Percentiles rank a stretch among this genome's conserved stretches.
phyloP scores from a whole-genome alignment of 2,888 invertebrate species.

The Lobophora halterata region DNA sequence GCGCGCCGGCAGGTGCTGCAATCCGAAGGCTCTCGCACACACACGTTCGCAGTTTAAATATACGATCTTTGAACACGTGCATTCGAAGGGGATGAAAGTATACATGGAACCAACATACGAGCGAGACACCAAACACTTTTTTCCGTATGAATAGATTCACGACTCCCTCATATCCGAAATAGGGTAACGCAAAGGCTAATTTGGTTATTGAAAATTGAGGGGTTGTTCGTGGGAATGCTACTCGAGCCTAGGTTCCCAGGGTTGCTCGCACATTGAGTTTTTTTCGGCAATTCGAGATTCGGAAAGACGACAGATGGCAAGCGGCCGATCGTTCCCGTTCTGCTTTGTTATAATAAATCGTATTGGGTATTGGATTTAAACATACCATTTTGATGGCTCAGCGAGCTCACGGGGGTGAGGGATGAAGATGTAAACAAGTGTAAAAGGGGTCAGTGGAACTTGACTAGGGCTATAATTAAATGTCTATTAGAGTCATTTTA shows the following conservation, averaged over 20 bases:
- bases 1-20: slow-evolving; percentile 73
- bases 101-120: slow-evolving; percentile 38
- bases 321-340: slow-evolving; percentile 74
- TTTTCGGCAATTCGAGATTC: slow-evolving; percentile 74
- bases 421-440: slow-evolving; percentile 81
- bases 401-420: slow-evolving; percentile 59
- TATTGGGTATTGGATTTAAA: slow-evolving; percentile 77
- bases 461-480: slow-evolving; percentile 70
- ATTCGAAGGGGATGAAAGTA: slow-evolving; percentile 77
- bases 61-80: slow-evolving; percentile 79
- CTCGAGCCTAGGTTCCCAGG: slow-evolving; percentile 84
- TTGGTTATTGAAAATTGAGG: slow-evolving; percentile 82
- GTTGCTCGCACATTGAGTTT: slow-evolving; percentile 79
- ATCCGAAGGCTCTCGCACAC: slow-evolving; percentile 64
- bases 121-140: slow-evolving; percentile 67
- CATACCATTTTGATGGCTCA: slow-evolving; percentile 79
- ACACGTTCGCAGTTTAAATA: slow-evolving; percentile 62
- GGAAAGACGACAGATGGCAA: slow-evolving; percentile 80
- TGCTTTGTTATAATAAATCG: slow-evolving; percentile 77
- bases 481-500: slow-evolving; percentile 75
- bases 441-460: slow-evolving; percentile 79
- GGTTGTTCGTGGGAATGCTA: slow-evolving; percentile 85
- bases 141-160: slow-evolving; percentile 78
- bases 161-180: slow-evolving; percentile 80
- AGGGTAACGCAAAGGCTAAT: slow-evolving; percentile 82